These are phyloP conservation scores for Oryctes rhinoceros DNA, from an alignment of 1,140 invertebrate species.

Conservation along the genomic window DNA sequence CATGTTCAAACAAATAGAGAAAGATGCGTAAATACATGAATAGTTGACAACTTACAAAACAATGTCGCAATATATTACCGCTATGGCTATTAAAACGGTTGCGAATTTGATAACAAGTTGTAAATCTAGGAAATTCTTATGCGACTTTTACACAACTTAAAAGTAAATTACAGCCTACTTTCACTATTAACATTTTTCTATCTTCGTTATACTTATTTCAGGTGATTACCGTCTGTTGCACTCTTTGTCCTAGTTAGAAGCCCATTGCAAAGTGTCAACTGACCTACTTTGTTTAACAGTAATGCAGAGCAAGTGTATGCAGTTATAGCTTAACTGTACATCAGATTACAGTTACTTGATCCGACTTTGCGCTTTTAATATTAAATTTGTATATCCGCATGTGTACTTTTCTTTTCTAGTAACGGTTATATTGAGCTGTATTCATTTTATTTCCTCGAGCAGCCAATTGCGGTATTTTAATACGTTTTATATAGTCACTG, in stretches of 20 bases:
- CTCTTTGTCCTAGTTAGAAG: conserved; percentile 9
- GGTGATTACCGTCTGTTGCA: background rate
- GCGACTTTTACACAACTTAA: conserved; percentile 4
- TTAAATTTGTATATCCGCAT: conserved; percentile 31
- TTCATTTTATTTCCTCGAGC: background rate
- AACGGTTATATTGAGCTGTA: conserved; percentile 13
- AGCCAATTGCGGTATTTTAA: background rate
- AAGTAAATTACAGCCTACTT: conserved; percentile 35
- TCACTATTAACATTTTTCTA: conserved; percentile 37
- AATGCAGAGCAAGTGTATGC: conserved; percentile 31
- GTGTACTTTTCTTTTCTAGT: conserved; percentile 21
- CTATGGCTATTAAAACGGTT: background rate
- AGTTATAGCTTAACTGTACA: conserved; percentile 29
- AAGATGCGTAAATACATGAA: too few species aligned
- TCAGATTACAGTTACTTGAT: conserved; percentile 25
- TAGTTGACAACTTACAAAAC: too few species aligned
- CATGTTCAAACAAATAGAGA: too few species aligned
- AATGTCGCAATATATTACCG: too few species aligned
- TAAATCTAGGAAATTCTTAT: background rate
- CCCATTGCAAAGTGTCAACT: conserved; percentile 19
- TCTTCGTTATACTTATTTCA: background rate
- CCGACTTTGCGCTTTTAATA: conserved; percentile 34
- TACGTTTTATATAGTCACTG: background rate
- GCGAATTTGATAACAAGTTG: conserved; percentile 2
- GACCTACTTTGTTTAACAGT: conserved; percentile 14